phyloP scores from a whole-genome alignment of 2,888 invertebrate genomes.

The Xylophagus ater region DNA sequence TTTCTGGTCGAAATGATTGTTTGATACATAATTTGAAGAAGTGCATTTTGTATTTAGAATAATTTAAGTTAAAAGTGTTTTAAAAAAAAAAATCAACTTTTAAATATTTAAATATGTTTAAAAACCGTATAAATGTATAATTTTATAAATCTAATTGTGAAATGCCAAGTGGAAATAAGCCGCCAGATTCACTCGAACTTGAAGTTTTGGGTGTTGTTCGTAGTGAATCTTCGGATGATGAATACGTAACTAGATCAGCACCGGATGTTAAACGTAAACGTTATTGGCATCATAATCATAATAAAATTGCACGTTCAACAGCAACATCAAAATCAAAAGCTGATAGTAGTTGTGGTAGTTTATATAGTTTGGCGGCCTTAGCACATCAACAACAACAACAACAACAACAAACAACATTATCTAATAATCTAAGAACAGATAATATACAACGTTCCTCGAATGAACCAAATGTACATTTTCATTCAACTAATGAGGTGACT shows the following conservation, averaged over 20 bases:
- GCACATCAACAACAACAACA: slow-evolving; percentile 4
- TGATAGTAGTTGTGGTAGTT: slow-evolving; percentile 16
- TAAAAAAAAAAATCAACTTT: not conserved
- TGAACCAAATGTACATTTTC: slow-evolving; percentile 22
- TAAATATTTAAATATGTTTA: slow-evolving; percentile 4
- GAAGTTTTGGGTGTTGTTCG: slow-evolving; percentile 42
- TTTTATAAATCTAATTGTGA: slow-evolving; percentile 15
- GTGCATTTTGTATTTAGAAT: too few relatives aligned
- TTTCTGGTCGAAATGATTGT: too few relatives aligned
- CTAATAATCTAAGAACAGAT: not conserved
- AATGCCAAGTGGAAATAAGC: slow-evolving; percentile 27
- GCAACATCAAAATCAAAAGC: slow-evolving; percentile 12
- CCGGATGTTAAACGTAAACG: slow-evolving; percentile 12
- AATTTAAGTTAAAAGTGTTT: not conserved
- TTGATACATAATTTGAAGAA: too few relatives aligned
- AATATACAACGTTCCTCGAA: slow-evolving; percentile 22
- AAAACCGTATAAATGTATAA: slow-evolving; percentile 9
- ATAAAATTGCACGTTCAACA: slow-evolving; percentile 3
- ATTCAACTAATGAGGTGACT: slow-evolving; percentile 5
- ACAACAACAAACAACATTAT: not conserved
- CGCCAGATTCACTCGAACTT: slow-evolving; percentile 40
- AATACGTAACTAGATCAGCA: slow-evolving; percentile 6
- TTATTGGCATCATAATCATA: slow-evolving; percentile 10
- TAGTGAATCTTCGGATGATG: slow-evolving; percentile 25
- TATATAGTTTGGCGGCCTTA: slow-evolving; percentile 15